Conservation (phyloP, 2,113 vertebrate genomes). For the Anser brachyrhynchus region DNA sequence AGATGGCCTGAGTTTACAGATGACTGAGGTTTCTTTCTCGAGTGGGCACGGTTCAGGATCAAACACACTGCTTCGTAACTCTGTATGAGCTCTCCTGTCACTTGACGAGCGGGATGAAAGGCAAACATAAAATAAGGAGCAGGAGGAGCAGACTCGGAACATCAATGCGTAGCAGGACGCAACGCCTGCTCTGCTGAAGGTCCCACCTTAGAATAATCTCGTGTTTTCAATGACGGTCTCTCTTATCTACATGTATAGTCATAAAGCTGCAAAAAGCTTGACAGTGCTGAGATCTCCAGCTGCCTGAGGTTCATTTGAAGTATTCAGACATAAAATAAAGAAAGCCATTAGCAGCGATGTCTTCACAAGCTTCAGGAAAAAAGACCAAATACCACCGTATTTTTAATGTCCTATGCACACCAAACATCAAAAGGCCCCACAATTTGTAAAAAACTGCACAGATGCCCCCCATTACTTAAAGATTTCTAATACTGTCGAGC, state of each 20-base stretch:
- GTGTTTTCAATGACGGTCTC: not conserved
- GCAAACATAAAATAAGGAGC: not conserved
- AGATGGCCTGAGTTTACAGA: not conserved
- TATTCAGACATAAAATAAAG: not conserved
- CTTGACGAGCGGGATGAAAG: not conserved
- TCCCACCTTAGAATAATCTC: not conserved
- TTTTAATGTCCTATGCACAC: not conserved
- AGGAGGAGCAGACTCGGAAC: not conserved
- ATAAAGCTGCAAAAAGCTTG: not conserved
- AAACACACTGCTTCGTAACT: not conserved
- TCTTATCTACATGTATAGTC: not conserved
- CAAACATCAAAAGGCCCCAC: not conserved
- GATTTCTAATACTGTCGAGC: not conserved
- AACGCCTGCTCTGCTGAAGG: not conserved
- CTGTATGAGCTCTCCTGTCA: not conserved
- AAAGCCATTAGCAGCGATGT: not conserved
- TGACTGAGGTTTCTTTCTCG: not conserved
- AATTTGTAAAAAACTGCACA: not conserved
- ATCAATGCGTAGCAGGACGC: not conserved
- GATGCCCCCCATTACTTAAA: not conserved
- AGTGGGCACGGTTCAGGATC: fast-evolving
- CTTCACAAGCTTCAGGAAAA: not conserved
- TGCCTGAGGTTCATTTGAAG: not conserved
- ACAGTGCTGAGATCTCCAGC: not conserved
- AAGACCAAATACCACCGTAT: not conserved